These are phyloP conservation scores for Palaemon carinicauda DNA, from an alignment of 1,140 invertebrate genomes.

Conservation along the genomic window DNA sequence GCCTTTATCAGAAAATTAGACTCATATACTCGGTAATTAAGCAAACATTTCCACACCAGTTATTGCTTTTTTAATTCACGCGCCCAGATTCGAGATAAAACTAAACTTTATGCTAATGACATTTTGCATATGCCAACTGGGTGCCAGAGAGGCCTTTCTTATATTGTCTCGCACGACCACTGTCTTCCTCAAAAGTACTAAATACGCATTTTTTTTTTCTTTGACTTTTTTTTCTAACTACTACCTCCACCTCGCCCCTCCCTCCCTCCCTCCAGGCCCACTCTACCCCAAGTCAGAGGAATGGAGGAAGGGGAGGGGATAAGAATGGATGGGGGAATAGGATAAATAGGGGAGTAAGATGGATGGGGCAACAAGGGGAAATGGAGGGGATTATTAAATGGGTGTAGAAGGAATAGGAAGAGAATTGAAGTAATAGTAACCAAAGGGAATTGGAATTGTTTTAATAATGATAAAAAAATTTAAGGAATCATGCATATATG, in stretches of 20 bases:
- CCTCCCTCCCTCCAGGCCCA: neutral
- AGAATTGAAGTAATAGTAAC: too few species aligned
- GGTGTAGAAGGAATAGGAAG: neutral
- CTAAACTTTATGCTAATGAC: slow-evolving; percentile 30
- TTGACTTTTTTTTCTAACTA: too few species aligned
- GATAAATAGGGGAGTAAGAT: too few species aligned
- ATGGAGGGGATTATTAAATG: neutral
- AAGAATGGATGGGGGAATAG: neutral
- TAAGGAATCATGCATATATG: too few species aligned
- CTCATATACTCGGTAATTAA: slow-evolving; percentile 30
- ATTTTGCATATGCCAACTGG: slow-evolving; percentile 32
- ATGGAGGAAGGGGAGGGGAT: neutral
- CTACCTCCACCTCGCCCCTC: neutral
- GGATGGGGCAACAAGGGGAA: neutral
- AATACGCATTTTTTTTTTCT: too few species aligned
- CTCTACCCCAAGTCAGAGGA: neutral
- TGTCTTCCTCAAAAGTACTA: too few species aligned
- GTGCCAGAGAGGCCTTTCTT: neutral
- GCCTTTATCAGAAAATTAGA: slow-evolving; percentile 36
- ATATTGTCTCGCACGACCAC: too few species aligned
- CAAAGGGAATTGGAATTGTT: too few species aligned
- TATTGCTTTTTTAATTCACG: slow-evolving; percentile 43
- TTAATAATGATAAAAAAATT: too few species aligned
- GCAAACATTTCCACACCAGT: slow-evolving; percentile 27
- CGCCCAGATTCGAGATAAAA: slow-evolving; percentile 12